phyloP scores from a whole-genome alignment of 2,888 invertebrate species.

The Onchidella celtica region DNA sequence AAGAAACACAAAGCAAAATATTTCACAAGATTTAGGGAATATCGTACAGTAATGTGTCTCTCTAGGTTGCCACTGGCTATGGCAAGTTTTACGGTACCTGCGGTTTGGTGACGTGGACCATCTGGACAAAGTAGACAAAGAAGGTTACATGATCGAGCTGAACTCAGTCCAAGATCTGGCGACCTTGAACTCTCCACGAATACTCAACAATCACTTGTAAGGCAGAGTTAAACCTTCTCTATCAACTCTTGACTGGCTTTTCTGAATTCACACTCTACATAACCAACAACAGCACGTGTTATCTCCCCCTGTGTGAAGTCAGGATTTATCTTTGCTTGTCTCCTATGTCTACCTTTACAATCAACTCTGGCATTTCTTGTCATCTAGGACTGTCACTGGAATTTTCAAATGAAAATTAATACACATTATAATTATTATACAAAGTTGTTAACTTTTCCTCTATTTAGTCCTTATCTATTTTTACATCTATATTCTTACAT shows the following conservation, averaged over 20 bases:
- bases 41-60: neutral
- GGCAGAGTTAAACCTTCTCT: neutral
- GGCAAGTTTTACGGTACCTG: conserved; percentile 25
- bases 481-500: too few species aligned
- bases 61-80: conserved; percentile 39
- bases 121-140: conserved; percentile 24
- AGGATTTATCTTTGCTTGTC: too few species aligned
- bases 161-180: conserved; percentile 14
- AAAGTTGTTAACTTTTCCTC: too few species aligned
- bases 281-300: too few species aligned
- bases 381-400: too few species aligned
- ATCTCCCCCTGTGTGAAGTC: too few species aligned
- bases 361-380: too few species aligned
- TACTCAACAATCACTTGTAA: conserved; percentile 43
- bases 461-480: too few species aligned
- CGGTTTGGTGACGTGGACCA: neutral
- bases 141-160: conserved; percentile 33
- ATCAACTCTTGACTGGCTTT: neutral
- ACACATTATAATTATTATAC: too few species aligned
- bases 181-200: conserved; percentile 27
- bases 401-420: too few species aligned
- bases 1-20: neutral
- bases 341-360: too few species aligned
- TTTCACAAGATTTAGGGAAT: neutral
- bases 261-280: too few species aligned